A percentile compares a stretch with the other conserved stretches of the same genome.
These are phyloP conservation scores for Vipera ursinii DNA, from an alignment of 2,797 vertebrate genomes.

Conservation along the genomic window DNA sequence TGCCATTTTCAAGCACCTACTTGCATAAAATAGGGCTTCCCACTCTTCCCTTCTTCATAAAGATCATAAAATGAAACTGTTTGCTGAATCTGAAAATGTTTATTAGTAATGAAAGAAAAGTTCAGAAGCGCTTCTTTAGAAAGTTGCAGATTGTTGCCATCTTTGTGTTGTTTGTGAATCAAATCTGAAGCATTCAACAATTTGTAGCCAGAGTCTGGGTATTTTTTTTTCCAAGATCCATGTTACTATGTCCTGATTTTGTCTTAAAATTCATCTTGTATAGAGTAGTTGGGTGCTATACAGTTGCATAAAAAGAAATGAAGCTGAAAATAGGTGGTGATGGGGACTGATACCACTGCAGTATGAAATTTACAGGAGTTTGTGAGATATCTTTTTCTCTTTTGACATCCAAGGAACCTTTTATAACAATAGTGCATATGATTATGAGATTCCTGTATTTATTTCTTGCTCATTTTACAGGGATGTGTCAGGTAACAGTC, in stretches of 20 bases:
- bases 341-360: not conserved
- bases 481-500: not conserved
- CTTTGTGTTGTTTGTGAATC: not conserved
- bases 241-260: not conserved
- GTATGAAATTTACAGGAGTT: not conserved
- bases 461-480: not conserved
- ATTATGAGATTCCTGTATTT: not conserved
- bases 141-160: not conserved
- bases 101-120: not conserved
- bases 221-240: constrained; percentile 14
- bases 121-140: not conserved
- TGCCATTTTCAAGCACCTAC: not conserved
- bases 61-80: not conserved
- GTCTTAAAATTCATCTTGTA: constrained; percentile 40
- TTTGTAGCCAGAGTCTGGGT: not conserved
- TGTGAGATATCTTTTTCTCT: not conserved
- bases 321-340: constrained; percentile 37
- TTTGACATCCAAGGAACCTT: not conserved
- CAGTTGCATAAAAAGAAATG: not conserved
- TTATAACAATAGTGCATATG: not conserved
- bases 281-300: not conserved
- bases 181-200: not conserved
- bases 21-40: not conserved
- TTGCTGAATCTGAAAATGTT: not conserved
- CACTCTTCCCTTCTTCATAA: not conserved